Base-by-base conservation (phyloP, 2,888 invertebrate species). In the Noctua comes region DNA sequence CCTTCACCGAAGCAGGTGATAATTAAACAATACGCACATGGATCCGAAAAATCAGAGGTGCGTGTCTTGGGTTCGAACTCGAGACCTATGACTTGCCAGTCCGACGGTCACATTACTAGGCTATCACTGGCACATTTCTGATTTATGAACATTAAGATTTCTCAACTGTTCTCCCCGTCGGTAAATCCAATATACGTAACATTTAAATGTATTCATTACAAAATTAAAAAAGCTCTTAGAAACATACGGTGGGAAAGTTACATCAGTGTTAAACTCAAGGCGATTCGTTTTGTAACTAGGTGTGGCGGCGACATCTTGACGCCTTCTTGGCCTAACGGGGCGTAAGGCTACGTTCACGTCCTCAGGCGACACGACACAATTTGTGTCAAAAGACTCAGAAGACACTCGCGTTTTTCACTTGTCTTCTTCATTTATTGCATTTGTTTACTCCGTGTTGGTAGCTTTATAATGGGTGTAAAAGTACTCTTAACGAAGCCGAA, bases 221-320 rank as follows among this genome's bases (percentile, higher is more conserved):
- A 62, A 73, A 73, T 48, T 75, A 46, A 75, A 57, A 75, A 75
- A 73, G 75, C 54, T 59, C 51, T 13, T 76, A 46, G 62, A 16
- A 40, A 76, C 77, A 51, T 7, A 2, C 27, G 62, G 27, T 59
- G 36, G n/a, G 21, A 40, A 66, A 43, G 48, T 83, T 76, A 69
- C 85, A 81, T 81, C 72, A 85, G 59, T n/a, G n/a, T n/a, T 43
- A 0, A 66, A 6, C 69, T 85, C 82, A 85, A 85, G 83, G 85
- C 54, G 76, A 83, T 85, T 46, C 54, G 65, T 83, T 74, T 83
- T 80, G 85, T 36, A 84, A 80, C 69, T 66, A 72, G 85, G 80
- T 85, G 81, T 68, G 83, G 83, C 16, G 13, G 21, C 85, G 85
- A 85, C 81, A 85, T 83, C 72, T 76, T 83, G 85, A 66, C 66